A percentile compares a stretch with the other conserved stretches of the same genome.
These are phyloP conservation scores for Drosophila anomelani DNA, from an alignment of 2,888 invertebrate genomes.

Conservation along the genomic window DNA sequence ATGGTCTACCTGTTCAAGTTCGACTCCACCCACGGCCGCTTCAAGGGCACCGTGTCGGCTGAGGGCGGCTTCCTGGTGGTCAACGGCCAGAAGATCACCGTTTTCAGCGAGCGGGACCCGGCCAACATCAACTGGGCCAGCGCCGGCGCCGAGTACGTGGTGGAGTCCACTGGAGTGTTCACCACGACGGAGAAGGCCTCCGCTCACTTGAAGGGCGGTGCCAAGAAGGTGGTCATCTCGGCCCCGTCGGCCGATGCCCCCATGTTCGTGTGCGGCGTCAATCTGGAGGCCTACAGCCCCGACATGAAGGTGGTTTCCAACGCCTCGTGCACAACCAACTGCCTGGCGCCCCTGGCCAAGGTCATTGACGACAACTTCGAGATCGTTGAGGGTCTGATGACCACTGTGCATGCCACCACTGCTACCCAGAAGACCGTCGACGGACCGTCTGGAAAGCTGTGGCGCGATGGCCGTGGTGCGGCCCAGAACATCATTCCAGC, in stretches of 20 bases:
- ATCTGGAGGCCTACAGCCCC: constrained; percentile 94
- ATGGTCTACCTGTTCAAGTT: constrained; percentile 99
- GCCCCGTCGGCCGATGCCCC: constrained; percentile 99
- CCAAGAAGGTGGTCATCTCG: constrained; percentile 98
- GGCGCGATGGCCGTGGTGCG: constrained; percentile 99
- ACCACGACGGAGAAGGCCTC: constrained; percentile 95
- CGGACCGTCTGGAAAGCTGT: constrained; percentile 93
- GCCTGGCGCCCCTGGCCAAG: constrained; percentile 97
- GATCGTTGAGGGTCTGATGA: constrained; percentile 98
- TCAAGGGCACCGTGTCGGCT: constrained; percentile 93
- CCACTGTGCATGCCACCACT: constrained; percentile 97
- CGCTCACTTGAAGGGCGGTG: constrained; percentile 94
- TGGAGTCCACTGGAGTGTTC: constrained; percentile 99
- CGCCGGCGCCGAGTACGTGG: constrained; percentile 87
- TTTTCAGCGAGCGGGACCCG: constrained; percentile 24
- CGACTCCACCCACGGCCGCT: constrained; percentile 98
- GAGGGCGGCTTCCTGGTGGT: constrained; percentile 92
- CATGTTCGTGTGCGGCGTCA: constrained; percentile 99
- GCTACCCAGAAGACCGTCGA: constrained; percentile 99
- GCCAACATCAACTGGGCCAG: constrained; percentile 34
- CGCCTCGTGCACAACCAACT: constrained; percentile 99
- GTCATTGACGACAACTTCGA: constrained; percentile 98
- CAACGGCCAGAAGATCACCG: constrained; percentile 91
- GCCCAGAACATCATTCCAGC: constrained; percentile 98
- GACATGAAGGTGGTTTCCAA: constrained; percentile 94